Conservation (phyloP, 2,888 invertebrate genomes). For the Acheta domesticus region DNA sequence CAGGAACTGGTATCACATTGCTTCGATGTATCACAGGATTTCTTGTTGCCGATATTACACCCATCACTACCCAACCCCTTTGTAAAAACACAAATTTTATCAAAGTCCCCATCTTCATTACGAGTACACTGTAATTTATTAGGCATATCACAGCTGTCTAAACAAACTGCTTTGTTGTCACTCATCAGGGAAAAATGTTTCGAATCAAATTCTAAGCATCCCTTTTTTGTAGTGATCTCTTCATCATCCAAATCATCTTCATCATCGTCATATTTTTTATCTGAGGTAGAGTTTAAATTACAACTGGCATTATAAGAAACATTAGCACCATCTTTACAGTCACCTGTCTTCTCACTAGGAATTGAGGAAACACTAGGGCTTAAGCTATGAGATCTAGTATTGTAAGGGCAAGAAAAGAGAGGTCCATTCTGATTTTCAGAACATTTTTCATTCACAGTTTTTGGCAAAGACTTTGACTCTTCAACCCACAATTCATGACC, state of each 20-base stretch:
- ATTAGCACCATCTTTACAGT: background rate
- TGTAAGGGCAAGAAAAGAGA: conserved; percentile 11
- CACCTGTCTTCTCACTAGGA: background rate
- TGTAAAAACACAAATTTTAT: conserved; percentile 1
- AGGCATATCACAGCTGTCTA: background rate
- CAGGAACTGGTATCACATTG: conserved; percentile 10
- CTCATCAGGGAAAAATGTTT: background rate
- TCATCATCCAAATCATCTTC: background rate
- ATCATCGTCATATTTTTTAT: background rate
- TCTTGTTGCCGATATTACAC: background rate
- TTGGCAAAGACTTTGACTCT: background rate
- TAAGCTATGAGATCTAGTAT: conserved; percentile 8
- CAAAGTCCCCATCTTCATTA: background rate
- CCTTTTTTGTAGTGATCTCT: too few species aligned
- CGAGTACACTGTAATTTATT: background rate
- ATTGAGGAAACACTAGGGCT: background rate
- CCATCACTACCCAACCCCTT: background rate
- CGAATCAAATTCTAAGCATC: background rate
- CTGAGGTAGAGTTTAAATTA: conserved; percentile 1
- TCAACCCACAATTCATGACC: conserved; percentile 4
- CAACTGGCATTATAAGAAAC: background rate
- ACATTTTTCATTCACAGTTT: background rate
- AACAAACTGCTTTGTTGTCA: background rate
- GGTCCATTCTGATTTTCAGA: background rate
- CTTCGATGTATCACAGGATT: conserved; percentile 18